phyloP scores from a whole-genome alignment of 2,888 invertebrate genomes.

The Dolichomitus sp. region DNA sequence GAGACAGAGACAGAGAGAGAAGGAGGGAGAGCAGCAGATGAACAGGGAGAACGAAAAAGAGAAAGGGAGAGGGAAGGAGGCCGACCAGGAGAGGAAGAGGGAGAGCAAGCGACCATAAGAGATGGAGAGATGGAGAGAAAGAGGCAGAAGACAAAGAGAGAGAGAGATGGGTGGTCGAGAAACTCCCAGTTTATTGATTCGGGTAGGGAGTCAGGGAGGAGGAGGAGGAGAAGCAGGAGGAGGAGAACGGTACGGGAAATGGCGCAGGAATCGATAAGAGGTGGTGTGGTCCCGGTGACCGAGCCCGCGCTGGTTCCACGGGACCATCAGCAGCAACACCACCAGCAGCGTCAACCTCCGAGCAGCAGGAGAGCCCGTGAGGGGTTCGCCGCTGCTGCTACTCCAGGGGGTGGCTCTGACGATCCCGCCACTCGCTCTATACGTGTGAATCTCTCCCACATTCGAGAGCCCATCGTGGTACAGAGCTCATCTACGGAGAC shows the following conservation, averaged over 20 bases:
- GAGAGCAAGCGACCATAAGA: background rate
- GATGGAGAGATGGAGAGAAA: conserved; percentile 23
- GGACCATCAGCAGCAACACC: conserved; percentile 51
- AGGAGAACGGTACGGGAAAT: conserved; percentile 80
- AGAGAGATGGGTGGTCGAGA: conserved; percentile 50
- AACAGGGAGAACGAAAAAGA: conserved; percentile 1
- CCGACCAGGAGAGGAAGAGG: background rate
- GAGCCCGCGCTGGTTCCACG: conserved; percentile 61
- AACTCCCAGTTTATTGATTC: conserved; percentile 67
- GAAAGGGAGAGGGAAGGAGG: background rate
- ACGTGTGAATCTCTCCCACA: conserved; percentile 20
- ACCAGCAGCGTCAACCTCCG: conserved; percentile 76
- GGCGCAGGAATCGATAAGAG: conserved; percentile 86
- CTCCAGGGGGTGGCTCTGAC: conserved; percentile 43
- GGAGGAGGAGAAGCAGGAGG: conserved; percentile 27
- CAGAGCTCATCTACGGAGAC: conserved; percentile 15
- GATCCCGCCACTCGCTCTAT: conserved; percentile 10
- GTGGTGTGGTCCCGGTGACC: conserved; percentile 73
- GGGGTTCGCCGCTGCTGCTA: conserved; percentile 22
- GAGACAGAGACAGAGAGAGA: background rate
- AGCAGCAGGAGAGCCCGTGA: conserved; percentile 62
- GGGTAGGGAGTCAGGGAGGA: conserved; percentile 57
- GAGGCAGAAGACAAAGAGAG: background rate
- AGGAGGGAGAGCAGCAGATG: background rate
- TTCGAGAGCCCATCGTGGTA: conserved; percentile 8